Base-by-base conservation (phyloP, 2,797 vertebrate species). In the Acrossocheilus fasciatus region DNA sequence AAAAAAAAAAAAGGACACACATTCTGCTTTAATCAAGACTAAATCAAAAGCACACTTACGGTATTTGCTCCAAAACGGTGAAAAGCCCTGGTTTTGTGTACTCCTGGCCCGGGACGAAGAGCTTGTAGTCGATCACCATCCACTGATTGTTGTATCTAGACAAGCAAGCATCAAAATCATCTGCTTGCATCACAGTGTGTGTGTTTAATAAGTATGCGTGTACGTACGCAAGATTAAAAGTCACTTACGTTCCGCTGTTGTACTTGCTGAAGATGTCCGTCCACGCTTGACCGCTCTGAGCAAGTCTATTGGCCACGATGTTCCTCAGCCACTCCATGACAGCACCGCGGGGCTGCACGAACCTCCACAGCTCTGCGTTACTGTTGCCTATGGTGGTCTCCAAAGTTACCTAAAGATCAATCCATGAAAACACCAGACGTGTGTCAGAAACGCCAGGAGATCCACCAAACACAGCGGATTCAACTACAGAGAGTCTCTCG, bases 91-190 rank as follows among this genome's bases (percentile, higher is more conserved):
- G 91, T 1, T 88, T 92, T 0, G 93, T 90, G 79, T 91, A 88
- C 0, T 89, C 84, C 57, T 85, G 86, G 0, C 96, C 95, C 0
- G 96, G 96, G 1, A 88, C 86, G 34, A 99, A 99, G 8, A 86
- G 90, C 0, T 97, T 98, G 87, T 98, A 99, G 90, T 99, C 95
- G 87, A 99, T 96, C 83, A 99, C 95, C 98, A 99, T 99, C 98
- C 98, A 99, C 91, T 99, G 98, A 93, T 99, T 99, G 92, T 99
- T 99, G 90, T 99, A 99, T 86, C 98, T 99, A 50, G 2, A 8
- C 59, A 66, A 50, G 20, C n/a, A 43, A 41, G 1, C 18, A 6
- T 26, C 43, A 3, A 9, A 4, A 6, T 6, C 54, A 26, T 2
- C 23, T 17, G 12, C 12, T 7, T 41, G 26, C 5, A 18, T 26